Conservation (phyloP, 2,797 vertebrate genomes). For the Allochrocebus solatus region DNA sequence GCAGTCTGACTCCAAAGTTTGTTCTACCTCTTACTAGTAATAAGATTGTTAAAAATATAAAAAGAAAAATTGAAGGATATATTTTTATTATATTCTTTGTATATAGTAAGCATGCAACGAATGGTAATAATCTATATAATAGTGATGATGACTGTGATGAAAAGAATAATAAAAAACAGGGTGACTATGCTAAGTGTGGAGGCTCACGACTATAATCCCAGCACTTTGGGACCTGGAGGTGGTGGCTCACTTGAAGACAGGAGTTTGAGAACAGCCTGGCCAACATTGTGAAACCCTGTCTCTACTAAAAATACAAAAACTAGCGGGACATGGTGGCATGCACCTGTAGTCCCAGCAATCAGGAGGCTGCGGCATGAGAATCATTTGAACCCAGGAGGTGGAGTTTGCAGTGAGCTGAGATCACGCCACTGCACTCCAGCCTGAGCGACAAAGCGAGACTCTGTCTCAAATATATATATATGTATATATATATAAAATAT, state of each 20-base stretch:
- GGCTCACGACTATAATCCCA: not conserved
- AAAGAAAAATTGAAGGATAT: not conserved
- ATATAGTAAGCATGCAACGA: not conserved
- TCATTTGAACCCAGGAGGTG: not conserved
- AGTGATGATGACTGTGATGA: not conserved
- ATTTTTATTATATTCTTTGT: not conserved
- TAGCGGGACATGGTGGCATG: not conserved
- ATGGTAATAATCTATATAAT: not conserved
- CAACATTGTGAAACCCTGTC: not conserved
- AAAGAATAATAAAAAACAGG: not conserved
- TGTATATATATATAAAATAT: not conserved
- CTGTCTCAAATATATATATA: not conserved
- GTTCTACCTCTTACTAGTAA: not conserved
- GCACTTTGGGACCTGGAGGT: not conserved
- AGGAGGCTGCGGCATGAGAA: not conserved
- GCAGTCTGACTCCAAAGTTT: not conserved
- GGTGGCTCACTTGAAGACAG: not conserved
- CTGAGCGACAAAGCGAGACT: not conserved
- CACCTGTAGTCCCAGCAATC: not conserved
- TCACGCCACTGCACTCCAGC: not conserved
- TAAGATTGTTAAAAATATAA: not conserved
- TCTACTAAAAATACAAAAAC: not conserved
- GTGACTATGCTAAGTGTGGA: not conserved
- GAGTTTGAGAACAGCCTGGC: not conserved
- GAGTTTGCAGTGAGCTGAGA: not conserved